Evolutionary conservation across 2,797 vertebrate species (phyloP).

Genomic region (Pseudochromis fuscus): DNA sequence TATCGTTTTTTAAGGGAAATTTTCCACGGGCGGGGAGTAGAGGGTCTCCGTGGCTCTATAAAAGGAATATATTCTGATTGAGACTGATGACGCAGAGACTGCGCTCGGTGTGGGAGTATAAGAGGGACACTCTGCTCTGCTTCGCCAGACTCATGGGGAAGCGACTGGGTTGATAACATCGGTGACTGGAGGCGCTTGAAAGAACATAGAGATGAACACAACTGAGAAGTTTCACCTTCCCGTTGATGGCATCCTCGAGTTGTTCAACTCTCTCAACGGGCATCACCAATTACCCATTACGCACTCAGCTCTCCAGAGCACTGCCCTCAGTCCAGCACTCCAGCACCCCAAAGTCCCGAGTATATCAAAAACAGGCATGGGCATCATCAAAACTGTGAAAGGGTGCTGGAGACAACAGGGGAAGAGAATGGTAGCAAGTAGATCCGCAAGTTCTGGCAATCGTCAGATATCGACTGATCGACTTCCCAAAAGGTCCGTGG

Average conservation of each 20-base stretch:
- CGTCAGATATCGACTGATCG: constrained; percentile 62
- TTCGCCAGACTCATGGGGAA: constrained; percentile 48
- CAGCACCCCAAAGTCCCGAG: constrained; percentile 64
- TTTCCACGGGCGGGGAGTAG: neutral
- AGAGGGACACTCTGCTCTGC: constrained; percentile 25
- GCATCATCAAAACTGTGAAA: constrained; percentile 74
- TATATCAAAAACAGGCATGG: constrained; percentile 69
- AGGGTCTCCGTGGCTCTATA: constrained; percentile 60
- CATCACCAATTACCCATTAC: constrained; percentile 46
- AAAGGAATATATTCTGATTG: constrained; percentile 64
- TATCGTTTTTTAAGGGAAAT: constrained; percentile 30
- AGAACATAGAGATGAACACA: constrained; percentile 79
- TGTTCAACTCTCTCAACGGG: constrained; percentile 65
- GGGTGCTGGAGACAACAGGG: constrained; percentile 73
- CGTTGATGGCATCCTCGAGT: constrained; percentile 78
- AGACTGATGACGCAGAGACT: constrained; percentile 70
- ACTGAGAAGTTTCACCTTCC: constrained; percentile 75
- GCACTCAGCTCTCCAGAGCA: constrained; percentile 42
- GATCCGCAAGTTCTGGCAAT: constrained; percentile 70
- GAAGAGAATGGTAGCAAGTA: constrained; percentile 36
- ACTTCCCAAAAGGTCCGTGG: constrained; percentile 58
- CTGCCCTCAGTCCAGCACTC: neutral
- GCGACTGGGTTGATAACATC: constrained; percentile 24
- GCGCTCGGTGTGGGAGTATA: constrained; percentile 57
- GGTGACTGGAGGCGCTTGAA: constrained; percentile 38